Evolutionary conservation across 2,113 vertebrate genomes (phyloP).

Genomic region (Dasyornis broadbenti): DNA sequence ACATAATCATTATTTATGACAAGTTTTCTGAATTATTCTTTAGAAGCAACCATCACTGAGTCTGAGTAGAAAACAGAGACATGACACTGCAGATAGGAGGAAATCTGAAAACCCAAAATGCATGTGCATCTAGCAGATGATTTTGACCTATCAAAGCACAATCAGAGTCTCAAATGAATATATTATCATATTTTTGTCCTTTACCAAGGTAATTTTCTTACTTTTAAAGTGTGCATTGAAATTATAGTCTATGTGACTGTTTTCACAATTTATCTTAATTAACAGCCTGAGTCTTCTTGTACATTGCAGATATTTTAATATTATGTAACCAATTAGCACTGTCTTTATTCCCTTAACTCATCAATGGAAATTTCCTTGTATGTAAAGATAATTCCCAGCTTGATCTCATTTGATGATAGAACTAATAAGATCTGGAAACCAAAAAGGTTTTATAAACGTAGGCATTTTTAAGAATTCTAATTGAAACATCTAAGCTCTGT

Average conservation of each 20-base stretch:
- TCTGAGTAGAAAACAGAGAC: not conserved
- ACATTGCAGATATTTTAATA: not conserved
- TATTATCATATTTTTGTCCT: not conserved
- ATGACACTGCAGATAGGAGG: not conserved
- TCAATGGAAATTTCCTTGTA: constrained; percentile 19
- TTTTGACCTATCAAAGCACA: not conserved
- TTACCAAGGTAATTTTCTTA: not conserved
- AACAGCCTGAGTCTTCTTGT: not conserved
- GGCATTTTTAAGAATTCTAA: not conserved
- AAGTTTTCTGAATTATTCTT: not conserved
- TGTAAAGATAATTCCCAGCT: not conserved
- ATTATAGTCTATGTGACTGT: not conserved
- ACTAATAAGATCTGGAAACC: not conserved
- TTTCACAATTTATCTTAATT: constrained; percentile 51
- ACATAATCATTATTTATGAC: not conserved
- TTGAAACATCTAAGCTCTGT: not conserved
- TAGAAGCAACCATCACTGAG: not conserved
- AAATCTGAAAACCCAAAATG: not conserved
- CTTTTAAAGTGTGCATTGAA: constrained; percentile 20
- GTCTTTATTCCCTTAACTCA: constrained; percentile 31
- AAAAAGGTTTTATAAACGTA: not conserved
- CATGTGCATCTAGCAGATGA: not conserved
- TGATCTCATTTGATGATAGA: not conserved
- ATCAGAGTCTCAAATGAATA: not conserved
- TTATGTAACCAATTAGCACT: constrained; percentile 12